These are phyloP conservation scores for Saguinus midas DNA, from an alignment of 2,113 vertebrate genomes.

Conservation along the genomic window DNA sequence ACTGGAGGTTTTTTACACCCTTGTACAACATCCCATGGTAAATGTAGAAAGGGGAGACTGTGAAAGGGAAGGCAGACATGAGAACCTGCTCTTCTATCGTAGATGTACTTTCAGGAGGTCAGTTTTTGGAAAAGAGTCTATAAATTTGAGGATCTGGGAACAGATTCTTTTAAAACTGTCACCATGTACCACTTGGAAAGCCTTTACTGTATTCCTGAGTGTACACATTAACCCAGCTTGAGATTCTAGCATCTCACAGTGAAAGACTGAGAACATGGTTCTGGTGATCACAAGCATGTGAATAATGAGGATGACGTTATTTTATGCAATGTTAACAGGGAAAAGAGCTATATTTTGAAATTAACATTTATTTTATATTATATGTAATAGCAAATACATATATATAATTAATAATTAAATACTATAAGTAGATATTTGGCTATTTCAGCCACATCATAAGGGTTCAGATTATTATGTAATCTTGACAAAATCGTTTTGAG, in stretches of 20 bases:
- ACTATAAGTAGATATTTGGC: not conserved
- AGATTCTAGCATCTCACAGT: not conserved
- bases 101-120: not conserved
- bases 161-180: not conserved
- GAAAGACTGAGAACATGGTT: not conserved
- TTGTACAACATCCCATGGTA: not conserved
- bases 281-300: not conserved
- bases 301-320: not conserved
- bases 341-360: not conserved
- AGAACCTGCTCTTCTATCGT: not conserved
- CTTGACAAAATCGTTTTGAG: not conserved
- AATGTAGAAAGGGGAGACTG: not conserved
- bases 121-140: not conserved
- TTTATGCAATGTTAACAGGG: not conserved
- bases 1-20: not conserved
- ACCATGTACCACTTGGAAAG: not conserved
- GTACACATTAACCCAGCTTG: not conserved
- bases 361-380: not conserved
- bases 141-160: not conserved
- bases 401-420: not conserved
- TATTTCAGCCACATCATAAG: not conserved
- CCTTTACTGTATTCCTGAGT: not conserved
- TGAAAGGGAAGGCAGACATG: not conserved
- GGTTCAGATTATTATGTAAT: not conserved
- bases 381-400: not conserved